Percentiles rank a stretch among this genome's conserved stretches.
Conservation (phyloP, 2,797 vertebrate species). For the Chelonia mydas region DNA sequence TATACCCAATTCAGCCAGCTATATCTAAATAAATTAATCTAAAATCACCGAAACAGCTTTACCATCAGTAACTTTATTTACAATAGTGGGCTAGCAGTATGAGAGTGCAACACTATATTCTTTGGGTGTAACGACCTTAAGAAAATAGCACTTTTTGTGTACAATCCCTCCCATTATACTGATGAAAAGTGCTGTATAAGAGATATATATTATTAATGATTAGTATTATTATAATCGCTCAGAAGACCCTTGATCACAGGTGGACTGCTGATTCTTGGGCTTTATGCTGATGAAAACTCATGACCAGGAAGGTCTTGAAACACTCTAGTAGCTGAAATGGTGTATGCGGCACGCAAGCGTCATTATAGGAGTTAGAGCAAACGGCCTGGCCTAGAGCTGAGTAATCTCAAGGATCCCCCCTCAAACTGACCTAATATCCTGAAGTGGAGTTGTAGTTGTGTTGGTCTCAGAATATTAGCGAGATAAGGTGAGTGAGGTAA, state of each 20-base stretch:
- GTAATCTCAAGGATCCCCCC: not conserved
- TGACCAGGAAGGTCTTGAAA: not conserved
- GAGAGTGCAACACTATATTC: not conserved
- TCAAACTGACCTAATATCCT: not conserved
- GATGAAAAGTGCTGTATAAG: not conserved
- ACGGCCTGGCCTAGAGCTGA: not conserved
- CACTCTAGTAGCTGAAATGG: not conserved
- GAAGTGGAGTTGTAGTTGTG: not conserved
- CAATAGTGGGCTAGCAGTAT: not conserved
- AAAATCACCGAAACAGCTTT: constrained; percentile 3
- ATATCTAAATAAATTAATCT: not conserved
- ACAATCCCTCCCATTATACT: not conserved
- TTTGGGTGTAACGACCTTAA: not conserved
- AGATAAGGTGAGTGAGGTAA: too few relatives aligned
- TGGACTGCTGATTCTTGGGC: not conserved
- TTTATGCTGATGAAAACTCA: not conserved
- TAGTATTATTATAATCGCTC: not conserved
- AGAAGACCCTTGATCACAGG: not conserved
- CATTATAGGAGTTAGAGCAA: not conserved
- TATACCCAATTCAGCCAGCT: not conserved
- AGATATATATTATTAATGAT: not conserved
- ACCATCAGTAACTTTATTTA: not conserved
- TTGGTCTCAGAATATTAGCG: not conserved
- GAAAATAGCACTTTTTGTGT: not conserved
- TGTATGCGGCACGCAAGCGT: not conserved